These are phyloP conservation scores for Eupleurogrammus muticus DNA, from an alignment of 2,797 vertebrate genomes.

Conservation along the genomic window DNA sequence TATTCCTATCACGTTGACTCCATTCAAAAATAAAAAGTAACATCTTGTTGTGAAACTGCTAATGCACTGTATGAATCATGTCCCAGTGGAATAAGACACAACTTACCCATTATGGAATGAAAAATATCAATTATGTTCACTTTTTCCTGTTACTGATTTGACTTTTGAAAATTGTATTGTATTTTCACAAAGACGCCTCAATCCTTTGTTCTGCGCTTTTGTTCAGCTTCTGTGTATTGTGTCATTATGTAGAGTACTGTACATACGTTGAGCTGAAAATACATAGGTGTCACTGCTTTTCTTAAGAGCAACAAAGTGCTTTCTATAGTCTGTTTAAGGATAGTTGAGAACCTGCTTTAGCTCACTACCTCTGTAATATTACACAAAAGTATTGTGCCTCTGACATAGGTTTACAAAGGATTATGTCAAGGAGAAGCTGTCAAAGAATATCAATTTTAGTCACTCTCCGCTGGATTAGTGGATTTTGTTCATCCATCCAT, in stretches of 20 bases:
- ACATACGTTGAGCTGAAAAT: not conserved
- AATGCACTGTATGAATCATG: conserved; percentile 28
- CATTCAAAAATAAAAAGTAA: not conserved
- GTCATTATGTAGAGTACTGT: not conserved
- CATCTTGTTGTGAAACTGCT: conserved; percentile 17
- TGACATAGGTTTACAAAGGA: not conserved
- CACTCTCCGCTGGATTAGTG: not conserved
- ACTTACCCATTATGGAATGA: conserved; percentile 9
- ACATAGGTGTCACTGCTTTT: not conserved
- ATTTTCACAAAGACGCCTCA: not conserved
- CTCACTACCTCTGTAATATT: not conserved
- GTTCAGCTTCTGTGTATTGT: conserved; percentile 3
- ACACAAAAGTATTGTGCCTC: not conserved
- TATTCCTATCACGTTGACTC: conserved; percentile 2
- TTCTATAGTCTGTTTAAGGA: not conserved
- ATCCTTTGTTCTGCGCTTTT: not conserved
- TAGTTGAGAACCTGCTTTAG: not conserved
- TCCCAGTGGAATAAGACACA: conserved; percentile 16
- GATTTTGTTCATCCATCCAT: no score
- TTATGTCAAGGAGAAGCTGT: not conserved
- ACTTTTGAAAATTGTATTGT: not conserved
- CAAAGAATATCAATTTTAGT: not conserved
- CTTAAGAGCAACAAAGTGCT: not conserved
- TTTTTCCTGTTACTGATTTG: conserved; percentile 9
- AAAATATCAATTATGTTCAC: conserved; percentile 17